Evolutionary conservation across 2,797 vertebrate species (phyloP).

Genomic region (Enteromius viviparus): DNA sequence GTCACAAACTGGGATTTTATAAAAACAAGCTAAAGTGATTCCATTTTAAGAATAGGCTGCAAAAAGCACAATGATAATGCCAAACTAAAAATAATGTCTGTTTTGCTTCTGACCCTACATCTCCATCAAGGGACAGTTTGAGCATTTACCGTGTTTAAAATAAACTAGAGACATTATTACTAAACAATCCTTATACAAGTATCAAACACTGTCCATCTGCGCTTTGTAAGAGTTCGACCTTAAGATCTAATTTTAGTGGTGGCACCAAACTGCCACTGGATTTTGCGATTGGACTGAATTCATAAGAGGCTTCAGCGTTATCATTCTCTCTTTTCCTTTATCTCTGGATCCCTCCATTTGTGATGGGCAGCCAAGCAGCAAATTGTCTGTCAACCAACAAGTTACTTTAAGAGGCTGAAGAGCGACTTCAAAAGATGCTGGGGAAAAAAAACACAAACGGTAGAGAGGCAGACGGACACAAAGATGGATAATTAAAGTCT

Average conservation of each 20-base stretch:
- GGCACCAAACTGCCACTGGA: constrained; percentile 34
- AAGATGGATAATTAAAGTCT: constrained; percentile 39
- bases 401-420: constrained; percentile 38
- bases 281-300: constrained; percentile 27
- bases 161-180: background rate
- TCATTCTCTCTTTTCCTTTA: constrained; percentile 20
- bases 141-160: background rate
- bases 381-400: constrained; percentile 58
- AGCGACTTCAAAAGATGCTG: constrained; percentile 39
- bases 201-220: constrained; percentile 9
- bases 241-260: constrained; percentile 27
- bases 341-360: constrained; percentile 38
- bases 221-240: background rate
- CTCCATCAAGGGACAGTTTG: too few relatives aligned
- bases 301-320: constrained; percentile 20
- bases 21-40: background rate
- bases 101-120: background rate
- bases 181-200: background rate
- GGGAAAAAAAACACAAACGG: background rate
- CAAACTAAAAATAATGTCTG: constrained; percentile 19
- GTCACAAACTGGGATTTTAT: background rate
- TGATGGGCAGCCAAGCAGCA: constrained; percentile 56
- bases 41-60: background rate
- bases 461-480: background rate
- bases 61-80: background rate